Evolutionary conservation across 2,888 invertebrate genomes (phyloP).

Genomic region (Arrhopalites spinosus): DNA sequence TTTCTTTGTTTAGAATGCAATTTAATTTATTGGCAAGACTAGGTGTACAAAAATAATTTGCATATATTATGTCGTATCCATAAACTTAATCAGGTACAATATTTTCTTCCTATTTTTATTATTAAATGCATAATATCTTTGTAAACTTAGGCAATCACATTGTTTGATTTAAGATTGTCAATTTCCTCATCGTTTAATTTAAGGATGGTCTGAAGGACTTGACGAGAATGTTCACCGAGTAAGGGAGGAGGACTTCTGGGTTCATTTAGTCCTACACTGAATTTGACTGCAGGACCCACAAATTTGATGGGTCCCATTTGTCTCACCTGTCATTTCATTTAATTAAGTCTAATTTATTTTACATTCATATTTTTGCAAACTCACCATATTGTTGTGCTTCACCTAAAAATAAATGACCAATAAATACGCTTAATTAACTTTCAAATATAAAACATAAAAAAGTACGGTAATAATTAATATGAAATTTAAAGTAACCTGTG

Average conservation of each 20-base stretch:
- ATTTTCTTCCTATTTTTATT: neutral
- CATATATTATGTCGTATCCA: neutral
- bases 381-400: slow-evolving; percentile 44
- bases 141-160: neutral
- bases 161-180: slow-evolving; percentile 59
- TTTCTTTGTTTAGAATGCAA: neutral
- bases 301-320: slow-evolving; percentile 73
- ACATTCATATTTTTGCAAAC: too few species aligned
- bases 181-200: slow-evolving; percentile 69
- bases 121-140: slow-evolving; percentile 62
- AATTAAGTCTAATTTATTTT: too few species aligned
- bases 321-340: slow-evolving; percentile 67
- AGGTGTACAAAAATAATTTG: neutral
- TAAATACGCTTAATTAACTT: too few species aligned
- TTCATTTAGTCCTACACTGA: slow-evolving; percentile 72
- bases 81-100: too few species aligned
- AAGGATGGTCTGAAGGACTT: slow-evolving; percentile 72
- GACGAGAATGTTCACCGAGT: slow-evolving; percentile 84
- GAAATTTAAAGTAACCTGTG: slow-evolving; percentile 67
- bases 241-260: slow-evolving; percentile 78
- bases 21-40: too few species aligned
- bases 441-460: neutral
- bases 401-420: slow-evolving; percentile 46
- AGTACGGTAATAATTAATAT: neutral
- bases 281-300: slow-evolving; percentile 86